A percentile compares a stretch with the other conserved stretches of the same genome.
phyloP scores from a whole-genome alignment of 2,888 invertebrate genomes.

The Sphinx pinastri region DNA sequence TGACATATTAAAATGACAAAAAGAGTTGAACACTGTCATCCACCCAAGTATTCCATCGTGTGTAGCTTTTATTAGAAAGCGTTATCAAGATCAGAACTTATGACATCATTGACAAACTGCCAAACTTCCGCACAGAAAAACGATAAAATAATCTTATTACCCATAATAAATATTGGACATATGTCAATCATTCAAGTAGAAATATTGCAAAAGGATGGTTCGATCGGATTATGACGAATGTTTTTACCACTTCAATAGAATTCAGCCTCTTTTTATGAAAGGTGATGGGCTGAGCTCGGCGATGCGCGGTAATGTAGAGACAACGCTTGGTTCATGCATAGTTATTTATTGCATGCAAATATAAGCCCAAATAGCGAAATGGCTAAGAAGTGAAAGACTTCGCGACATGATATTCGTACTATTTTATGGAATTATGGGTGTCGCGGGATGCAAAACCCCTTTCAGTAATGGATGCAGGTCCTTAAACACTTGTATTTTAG shows the following conservation, averaged over 20 bases:
- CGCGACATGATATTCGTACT: too few relatives aligned
- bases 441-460: too few relatives aligned
- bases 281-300: too few relatives aligned
- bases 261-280: neutral
- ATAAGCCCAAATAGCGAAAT: too few relatives aligned
- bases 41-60: too few relatives aligned
- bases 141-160: neutral
- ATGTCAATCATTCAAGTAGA: neutral
- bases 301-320: neutral
- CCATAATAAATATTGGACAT: slow-evolving; percentile 17
- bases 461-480: too few relatives aligned
- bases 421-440: too few relatives aligned
- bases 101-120: neutral
- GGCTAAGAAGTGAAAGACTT: too few relatives aligned
- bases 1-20: too few relatives aligned
- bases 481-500: too few relatives aligned
- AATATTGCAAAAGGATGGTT: slow-evolving; percentile 13
- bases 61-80: too few relatives aligned
- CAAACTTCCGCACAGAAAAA: neutral
- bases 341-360: neutral
- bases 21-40: too few relatives aligned
- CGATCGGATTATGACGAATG: slow-evolving; percentile 8
- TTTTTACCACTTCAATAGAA: neutral
- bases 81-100: neutral
- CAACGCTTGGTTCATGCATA: neutral